Percentiles rank a stretch among this genome's conserved stretches.
These are phyloP conservation scores for Bicyclus anynana DNA, from an alignment of 1,140 invertebrate genomes.

Conservation along the genomic window DNA sequence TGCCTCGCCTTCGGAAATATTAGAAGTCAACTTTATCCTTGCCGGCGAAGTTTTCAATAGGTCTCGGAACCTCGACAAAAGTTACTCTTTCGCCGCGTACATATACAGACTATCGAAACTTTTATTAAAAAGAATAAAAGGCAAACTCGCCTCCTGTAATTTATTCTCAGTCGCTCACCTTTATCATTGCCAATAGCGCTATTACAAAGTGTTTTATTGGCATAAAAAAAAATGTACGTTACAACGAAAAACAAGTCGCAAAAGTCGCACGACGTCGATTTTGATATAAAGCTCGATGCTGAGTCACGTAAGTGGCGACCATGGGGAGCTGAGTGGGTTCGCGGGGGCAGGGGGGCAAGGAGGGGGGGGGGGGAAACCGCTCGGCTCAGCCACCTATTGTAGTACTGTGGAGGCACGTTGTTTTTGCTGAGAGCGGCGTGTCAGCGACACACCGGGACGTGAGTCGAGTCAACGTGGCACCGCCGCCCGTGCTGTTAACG, in stretches of 20 bases:
- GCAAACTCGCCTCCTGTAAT: slow-evolving; percentile 36
- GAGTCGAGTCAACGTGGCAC: slow-evolving; percentile 43
- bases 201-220: slow-evolving; percentile 55
- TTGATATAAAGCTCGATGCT: slow-evolving; percentile 62
- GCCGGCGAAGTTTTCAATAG: slow-evolving; percentile 24
- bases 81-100: slow-evolving; percentile 25
- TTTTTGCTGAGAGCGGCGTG: slow-evolving; percentile 60
- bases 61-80: slow-evolving; percentile 22
- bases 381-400: slow-evolving; percentile 63
- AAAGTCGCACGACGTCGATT: slow-evolving; percentile 57
- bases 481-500: slow-evolving; percentile 39
- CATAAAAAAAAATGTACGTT: slow-evolving; percentile 46
- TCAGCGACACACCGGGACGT: slow-evolving; percentile 46
- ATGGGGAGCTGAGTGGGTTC: slow-evolving; percentile 27
- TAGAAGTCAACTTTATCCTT: slow-evolving; percentile 26
- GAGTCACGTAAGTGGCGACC: slow-evolving; percentile 61
- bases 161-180: slow-evolving; percentile 47
- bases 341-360: slow-evolving; percentile 19
- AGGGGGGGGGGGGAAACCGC: slow-evolving; percentile 37
- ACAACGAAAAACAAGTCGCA: slow-evolving; percentile 58
- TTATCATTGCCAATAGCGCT: slow-evolving; percentile 46
- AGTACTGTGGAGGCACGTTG: slow-evolving; percentile 65
- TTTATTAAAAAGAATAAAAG: slow-evolving; percentile 42
- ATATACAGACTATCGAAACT: slow-evolving; percentile 20
- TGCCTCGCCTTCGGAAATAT: slow-evolving; percentile 23